phyloP scores from a whole-genome alignment of 2,888 invertebrate species.

The Orthonevra nobilis region DNA sequence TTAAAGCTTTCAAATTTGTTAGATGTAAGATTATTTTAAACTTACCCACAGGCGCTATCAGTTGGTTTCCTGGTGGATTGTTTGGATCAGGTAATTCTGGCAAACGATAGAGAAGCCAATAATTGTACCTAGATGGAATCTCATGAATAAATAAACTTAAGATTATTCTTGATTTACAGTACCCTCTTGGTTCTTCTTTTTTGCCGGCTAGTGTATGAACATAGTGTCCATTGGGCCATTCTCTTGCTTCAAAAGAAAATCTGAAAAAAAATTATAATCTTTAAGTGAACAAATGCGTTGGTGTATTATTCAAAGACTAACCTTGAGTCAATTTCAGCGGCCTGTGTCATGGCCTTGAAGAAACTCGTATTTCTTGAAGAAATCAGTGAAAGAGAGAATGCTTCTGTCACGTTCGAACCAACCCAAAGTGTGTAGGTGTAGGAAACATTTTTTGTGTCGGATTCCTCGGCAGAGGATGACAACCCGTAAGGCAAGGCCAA shows the following conservation, averaged over 20 bases:
- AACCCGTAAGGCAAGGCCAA: constrained; percentile 79
- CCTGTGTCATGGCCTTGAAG: constrained; percentile 90
- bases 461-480: constrained; percentile 79
- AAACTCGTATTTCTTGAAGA: constrained; percentile 87
- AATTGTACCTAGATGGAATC: constrained; percentile 85
- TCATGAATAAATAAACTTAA: background rate
- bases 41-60: constrained; percentile 93
- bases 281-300: too few relatives aligned
- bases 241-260: constrained; percentile 89
- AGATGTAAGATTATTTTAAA: constrained; percentile 62
- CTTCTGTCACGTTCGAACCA: constrained; percentile 91
- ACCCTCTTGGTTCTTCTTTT: constrained; percentile 80
- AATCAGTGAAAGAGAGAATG: constrained; percentile 87
- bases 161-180: constrained; percentile 36
- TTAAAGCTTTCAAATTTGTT: constrained; percentile 56
- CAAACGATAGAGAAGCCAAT: constrained; percentile 92
- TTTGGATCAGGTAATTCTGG: constrained; percentile 89
- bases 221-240: constrained; percentile 96
- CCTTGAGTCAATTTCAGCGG: constrained; percentile 88
- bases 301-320: constrained; percentile 63
- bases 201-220: constrained; percentile 88
- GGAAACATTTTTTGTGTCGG: constrained; percentile 84
- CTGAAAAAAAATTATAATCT: constrained; percentile 77
- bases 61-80: constrained; percentile 91
- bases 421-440: constrained; percentile 94